Evolutionary conservation across 2,888 invertebrate genomes (phyloP).

Genomic region (Melieria crassipennis): DNA sequence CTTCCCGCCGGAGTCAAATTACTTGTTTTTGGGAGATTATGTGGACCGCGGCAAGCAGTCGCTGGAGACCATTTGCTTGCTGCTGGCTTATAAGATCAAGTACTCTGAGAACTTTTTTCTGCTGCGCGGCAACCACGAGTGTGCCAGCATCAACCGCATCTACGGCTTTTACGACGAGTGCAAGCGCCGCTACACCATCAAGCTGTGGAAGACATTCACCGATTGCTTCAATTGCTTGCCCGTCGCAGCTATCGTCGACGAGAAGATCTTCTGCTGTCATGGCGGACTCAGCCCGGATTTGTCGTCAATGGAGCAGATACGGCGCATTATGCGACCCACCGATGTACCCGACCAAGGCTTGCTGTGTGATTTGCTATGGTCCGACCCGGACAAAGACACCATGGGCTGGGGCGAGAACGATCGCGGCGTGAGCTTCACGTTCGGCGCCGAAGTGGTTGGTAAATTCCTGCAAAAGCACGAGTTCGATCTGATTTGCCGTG

Average conservation of each 20-base stretch:
- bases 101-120: slow-evolving; percentile 99
- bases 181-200: slow-evolving; percentile 95
- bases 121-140: slow-evolving; percentile 96
- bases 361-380: slow-evolving; percentile 97
- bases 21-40: slow-evolving; percentile 97
- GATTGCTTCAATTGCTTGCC: slow-evolving; percentile 99
- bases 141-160: slow-evolving; percentile 98
- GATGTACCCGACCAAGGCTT: slow-evolving; percentile 98
- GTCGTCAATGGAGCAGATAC: slow-evolving; percentile 98
- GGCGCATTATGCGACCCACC: slow-evolving; percentile 98
- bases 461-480: slow-evolving; percentile 99
- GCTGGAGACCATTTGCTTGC: slow-evolving; percentile 95
- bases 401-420: slow-evolving; percentile 99
- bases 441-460: slow-evolving; percentile 98
- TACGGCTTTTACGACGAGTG: slow-evolving; percentile 99
- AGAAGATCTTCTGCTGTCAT: slow-evolving; percentile 82
- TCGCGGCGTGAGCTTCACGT: slow-evolving; percentile 98
- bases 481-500: slow-evolving; percentile 99
- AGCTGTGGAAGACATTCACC: slow-evolving; percentile 99
- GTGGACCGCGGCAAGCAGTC: slow-evolving; percentile 99
- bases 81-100: slow-evolving; percentile 98
- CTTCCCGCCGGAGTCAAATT: slow-evolving; percentile 98
- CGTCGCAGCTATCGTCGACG: slow-evolving; percentile 91
- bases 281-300: slow-evolving; percentile 91
- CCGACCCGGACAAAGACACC: slow-evolving; percentile 96